Conservation (phyloP, 2,797 vertebrate species). For the Diplodus puntazzo region DNA sequence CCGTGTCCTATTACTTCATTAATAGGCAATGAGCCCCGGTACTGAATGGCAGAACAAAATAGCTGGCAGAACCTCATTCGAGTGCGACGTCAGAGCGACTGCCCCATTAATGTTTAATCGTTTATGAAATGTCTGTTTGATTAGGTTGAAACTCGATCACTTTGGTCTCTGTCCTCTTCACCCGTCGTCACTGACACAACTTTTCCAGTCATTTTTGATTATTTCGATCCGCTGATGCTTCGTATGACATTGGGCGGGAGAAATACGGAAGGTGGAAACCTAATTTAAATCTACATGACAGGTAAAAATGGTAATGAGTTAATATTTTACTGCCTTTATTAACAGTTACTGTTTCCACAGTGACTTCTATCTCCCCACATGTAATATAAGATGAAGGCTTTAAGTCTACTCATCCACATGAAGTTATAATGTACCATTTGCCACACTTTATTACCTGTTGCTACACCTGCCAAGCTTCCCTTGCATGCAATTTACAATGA, state of each 20-base stretch:
- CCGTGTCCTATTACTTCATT: slow-evolving; percentile 77
- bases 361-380: not conserved
- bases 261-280: slow-evolving; percentile 1
- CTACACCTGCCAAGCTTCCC: not conserved
- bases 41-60: slow-evolving; percentile 71
- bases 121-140: slow-evolving; percentile 78
- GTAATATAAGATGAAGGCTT: not conserved
- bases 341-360: not conserved
- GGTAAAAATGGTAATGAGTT: not conserved
- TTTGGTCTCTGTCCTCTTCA: slow-evolving; percentile 25
- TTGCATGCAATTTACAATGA: not conserved
- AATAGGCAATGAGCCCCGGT: slow-evolving; percentile 72
- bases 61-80: slow-evolving; percentile 46
- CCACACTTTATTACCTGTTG: not conserved
- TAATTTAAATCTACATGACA: not conserved
- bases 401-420: not conserved
- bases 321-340: not conserved
- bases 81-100: slow-evolving; percentile 36
- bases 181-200: not conserved
- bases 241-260: not conserved
- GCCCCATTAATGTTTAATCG: slow-evolving; percentile 75
- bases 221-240: not conserved
- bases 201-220: slow-evolving; percentile 11
- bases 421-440: not conserved
- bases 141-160: slow-evolving; percentile 64